A percentile compares a stretch with the other conserved stretches of the same genome.
These are phyloP conservation scores for Drosophila affinis DNA, from an alignment of 2,888 invertebrate genomes.

Conservation along the genomic window DNA sequence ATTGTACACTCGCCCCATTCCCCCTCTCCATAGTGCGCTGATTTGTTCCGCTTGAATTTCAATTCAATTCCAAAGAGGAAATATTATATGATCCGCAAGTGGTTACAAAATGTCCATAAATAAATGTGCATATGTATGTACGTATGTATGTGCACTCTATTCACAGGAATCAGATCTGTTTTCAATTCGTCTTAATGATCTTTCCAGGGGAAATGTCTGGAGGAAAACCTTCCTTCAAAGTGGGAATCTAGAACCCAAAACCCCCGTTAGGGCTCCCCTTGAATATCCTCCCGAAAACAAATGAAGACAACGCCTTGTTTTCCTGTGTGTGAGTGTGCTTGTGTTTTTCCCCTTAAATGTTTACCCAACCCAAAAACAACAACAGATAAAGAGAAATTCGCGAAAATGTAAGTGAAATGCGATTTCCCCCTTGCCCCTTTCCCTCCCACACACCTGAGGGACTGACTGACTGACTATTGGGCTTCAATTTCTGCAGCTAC, in stretches of 20 bases:
- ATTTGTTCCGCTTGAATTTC: neutral
- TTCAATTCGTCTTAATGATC: too few species aligned
- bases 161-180: too few species aligned
- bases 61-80: neutral
- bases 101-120: neutral
- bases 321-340: neutral
- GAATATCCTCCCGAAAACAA: neutral
- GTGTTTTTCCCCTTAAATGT: slow-evolving; percentile 24
- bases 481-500: neutral
- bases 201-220: too few species aligned
- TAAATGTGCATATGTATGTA: neutral
- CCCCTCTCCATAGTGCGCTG: neutral
- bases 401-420: slow-evolving; percentile 58
- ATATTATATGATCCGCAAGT: slow-evolving; percentile 1
- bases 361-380: slow-evolving; percentile 6
- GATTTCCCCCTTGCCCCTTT: slow-evolving; percentile 20
- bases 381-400: neutral
- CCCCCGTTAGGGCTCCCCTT: neutral
- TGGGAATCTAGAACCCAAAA: neutral
- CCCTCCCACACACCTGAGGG: slow-evolving; percentile 16
- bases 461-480: neutral
- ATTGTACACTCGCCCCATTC: neutral
- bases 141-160: too few species aligned
- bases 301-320: neutral
- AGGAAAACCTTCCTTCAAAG: too few species aligned